Base-by-base conservation (phyloP, 2,888 invertebrate genomes). In the Rhamnusium bicolor region DNA sequence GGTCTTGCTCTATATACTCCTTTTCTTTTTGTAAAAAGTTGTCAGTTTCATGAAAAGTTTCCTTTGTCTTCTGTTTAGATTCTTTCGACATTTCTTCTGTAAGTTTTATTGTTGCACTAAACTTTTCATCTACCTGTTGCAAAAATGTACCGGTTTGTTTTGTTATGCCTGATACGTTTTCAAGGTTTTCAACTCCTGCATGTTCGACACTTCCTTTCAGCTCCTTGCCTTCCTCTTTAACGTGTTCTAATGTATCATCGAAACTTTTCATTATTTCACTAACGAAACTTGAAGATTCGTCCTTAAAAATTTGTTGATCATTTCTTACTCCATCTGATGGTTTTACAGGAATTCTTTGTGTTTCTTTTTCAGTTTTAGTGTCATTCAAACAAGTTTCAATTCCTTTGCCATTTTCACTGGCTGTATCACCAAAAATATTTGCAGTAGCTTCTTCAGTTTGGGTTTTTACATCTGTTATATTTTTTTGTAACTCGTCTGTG, bases 61-160 rank as follows among this genome's bases (percentile, higher is more conserved):
- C 75, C 40, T 70, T 70, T 10, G n/a, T 14, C 12, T 71, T 76
- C 54, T 79, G 65, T 69, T 78, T 76, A 6, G 74, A 46, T 58
- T 67, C 62, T 29, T 75, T 69, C 0, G 78, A 69, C n/a, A 81
- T 69, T 76, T 82, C 76, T 66, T 80, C 73, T 5, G 79, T 75
- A 14, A 79, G 60, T 67, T 81, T 74, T 62, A 76, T 78, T 19
- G 77, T 80, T 67, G 79, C 79, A 47, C 79, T 81, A 67, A 76
- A 79, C 62, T 79, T 78, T 51, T 82, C 82, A 56, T 85, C 84
- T 19, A 85, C 80, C 19, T 84, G 78, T 77, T 82, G 76, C 67
- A 83, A 79, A 12, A 80, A 70, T 10, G 81, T 80, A 0, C 79
- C 80, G 0, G 66, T 69, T 1, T 77, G 67, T 10, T 81, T 82